Percentiles rank a stretch among this genome's conserved stretches.
Conservation (phyloP, 2,113 vertebrate genomes). For the Seriola quinqueradiata region DNA sequence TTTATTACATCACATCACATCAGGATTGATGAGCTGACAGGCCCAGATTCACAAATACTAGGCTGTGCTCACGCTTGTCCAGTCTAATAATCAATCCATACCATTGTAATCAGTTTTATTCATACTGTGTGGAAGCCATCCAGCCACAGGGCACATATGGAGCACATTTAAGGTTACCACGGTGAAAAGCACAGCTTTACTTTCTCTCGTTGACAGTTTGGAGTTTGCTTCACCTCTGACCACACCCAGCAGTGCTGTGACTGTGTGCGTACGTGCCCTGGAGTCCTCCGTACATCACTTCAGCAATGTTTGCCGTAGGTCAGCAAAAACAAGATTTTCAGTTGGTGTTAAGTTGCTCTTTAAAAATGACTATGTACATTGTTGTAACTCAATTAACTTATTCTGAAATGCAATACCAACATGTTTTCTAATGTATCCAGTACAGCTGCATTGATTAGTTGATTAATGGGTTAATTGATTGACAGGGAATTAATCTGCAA, state of each 20-base stretch:
- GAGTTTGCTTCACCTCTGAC: not conserved
- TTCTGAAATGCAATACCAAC: not conserved
- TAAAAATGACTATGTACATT: not conserved
- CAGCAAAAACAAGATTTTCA: not conserved
- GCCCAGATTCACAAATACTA: not conserved
- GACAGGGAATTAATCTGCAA: not conserved
- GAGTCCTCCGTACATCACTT: not conserved
- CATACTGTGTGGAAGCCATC: not conserved
- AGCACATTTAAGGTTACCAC: not conserved
- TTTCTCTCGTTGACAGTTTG: not conserved
- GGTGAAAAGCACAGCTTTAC: not conserved
- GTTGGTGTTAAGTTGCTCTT: not conserved
- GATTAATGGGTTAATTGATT: not conserved
- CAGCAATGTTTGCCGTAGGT: not conserved
- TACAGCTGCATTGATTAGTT: too few species aligned
- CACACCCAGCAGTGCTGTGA: not conserved
- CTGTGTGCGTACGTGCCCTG: not conserved
- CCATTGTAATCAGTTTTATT: not conserved
- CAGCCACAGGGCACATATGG: not conserved
- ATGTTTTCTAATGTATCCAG: not conserved
- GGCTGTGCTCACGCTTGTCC: not conserved
- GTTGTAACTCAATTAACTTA: not conserved
- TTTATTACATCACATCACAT: not conserved
- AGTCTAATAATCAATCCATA: not conserved
- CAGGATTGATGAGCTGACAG: fast-evolving